Base-by-base conservation (phyloP, 1,140 invertebrate genomes). In the Leptinotarsa undecemlineata region DNA sequence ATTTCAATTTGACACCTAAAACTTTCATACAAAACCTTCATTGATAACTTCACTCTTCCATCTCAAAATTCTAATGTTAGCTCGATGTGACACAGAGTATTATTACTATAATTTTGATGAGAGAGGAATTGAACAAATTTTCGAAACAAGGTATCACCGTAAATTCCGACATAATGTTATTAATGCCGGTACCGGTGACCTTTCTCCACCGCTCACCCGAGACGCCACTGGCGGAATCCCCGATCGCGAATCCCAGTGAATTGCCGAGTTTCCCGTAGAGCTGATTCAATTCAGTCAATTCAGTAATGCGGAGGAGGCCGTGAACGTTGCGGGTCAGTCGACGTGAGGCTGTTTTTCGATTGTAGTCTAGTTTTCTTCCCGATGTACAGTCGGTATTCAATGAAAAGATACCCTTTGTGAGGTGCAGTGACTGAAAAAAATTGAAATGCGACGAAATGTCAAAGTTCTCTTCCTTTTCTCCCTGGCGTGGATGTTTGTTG, bases 401-500 rank as follows among this genome's bases (percentile, higher is more conserved):
- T 73, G 62, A 64, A 64, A 70, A 60, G 8, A 48, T 61, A 26
- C 20, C n/a, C n/a, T 67, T 48, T n/a, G 17, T 63, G 51, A 20
- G 20, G 42, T 66, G 71, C n/a, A 20, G 62, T 26, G 33, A 67
- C 47, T 73, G 62, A 73, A 75, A 75, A 20, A 48, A 51, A 61
- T 48, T 26, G 73, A 71, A 68, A 87, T 87, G 87, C 84, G 86
- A 75, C 81, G 86, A 69, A 87, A 87, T 81, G 83, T 87, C 47
- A 87, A 87, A 81, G 79, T 87, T 60, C 77, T 87, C 74, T 77
- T 87, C 73, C 77, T 87, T 33, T 86, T 87, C 71, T 86, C 85
- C 19, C 81, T 86, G 74, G 81, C 84, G 47, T 87, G 87, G 87
- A 87, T 87, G 85, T 87, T 87, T 81, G 86, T 86, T 74, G 85